These are phyloP conservation scores for Numenius arquata DNA, from an alignment of 2,113 vertebrate genomes.

Conservation along the genomic window DNA sequence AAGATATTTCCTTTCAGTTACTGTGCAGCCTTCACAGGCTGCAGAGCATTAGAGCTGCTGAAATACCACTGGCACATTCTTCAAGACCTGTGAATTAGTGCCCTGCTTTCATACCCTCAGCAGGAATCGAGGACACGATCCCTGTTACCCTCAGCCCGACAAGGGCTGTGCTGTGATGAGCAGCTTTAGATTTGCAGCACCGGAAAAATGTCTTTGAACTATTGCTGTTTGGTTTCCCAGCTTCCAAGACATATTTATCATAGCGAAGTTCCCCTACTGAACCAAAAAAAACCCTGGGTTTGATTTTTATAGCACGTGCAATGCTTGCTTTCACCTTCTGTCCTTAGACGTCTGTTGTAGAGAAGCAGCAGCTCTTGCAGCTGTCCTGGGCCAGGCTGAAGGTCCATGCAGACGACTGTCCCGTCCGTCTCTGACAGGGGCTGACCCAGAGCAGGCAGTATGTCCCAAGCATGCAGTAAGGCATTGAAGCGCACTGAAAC, in stretches of 20 bases:
- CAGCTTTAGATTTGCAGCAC: neutral
- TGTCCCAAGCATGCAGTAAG: neutral
- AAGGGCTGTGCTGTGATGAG: neutral
- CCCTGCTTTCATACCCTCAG: neutral
- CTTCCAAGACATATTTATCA: neutral
- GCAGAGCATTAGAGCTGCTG: conserved; percentile 27
- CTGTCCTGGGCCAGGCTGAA: neutral
- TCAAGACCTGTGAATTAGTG: neutral
- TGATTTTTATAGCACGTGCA: neutral
- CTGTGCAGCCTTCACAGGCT: conserved; percentile 31
- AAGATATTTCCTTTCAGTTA: conserved; percentile 65
- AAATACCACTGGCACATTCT: conserved; percentile 45
- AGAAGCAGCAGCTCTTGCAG: neutral
- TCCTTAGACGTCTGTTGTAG: neutral
- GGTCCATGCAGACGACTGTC: neutral
- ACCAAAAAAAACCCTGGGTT: neutral
- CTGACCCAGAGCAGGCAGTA: neutral
- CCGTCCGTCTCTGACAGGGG: fast-evolving
- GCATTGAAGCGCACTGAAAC: neutral
- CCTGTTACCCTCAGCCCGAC: neutral
- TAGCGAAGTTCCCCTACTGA: neutral
- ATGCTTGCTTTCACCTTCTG: neutral
- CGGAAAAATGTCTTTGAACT: conserved; percentile 26
- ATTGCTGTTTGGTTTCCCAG: neutral
- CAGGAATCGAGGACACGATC: neutral